Evolutionary conservation across 2,888 invertebrate species (phyloP), one percentile per base, ranked within the genome.

Genomic region (Germaria angustata): DNA sequence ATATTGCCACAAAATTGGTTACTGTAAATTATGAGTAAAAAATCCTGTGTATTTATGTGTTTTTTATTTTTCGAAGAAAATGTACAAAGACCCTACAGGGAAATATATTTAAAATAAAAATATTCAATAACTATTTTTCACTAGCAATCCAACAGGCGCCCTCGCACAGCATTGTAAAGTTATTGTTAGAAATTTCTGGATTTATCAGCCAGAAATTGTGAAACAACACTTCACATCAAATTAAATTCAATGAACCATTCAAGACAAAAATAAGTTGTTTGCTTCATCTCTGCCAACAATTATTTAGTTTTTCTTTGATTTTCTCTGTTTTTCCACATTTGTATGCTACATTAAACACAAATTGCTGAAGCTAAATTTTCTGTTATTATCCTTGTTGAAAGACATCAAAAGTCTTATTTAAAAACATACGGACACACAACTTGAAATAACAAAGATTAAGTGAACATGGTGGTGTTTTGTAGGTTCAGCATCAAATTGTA

Each of bases 311-410:
- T 61, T 59, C 22, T 5, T 41, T 53, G 36, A 0, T 22, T 57
- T 34, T 22, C 20, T 8, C 32, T 49, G 20, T 55, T 36, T 65
- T 34, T 11, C 34, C 5, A 46, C 53, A 57, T 71, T 66, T 71
- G 39, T 44, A 79, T 65, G 79, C 73, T 20, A 68, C 81, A 79
- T 81, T 79, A 81, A 46, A 39, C 73, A 55, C 53, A 59, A 79
- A 75, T 79, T 61, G 65, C 57, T 69, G 24, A 69, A 69, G 68
- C 49, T 49, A 76, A 24, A 65, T 44, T 7, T 51, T 20, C 34
- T 68, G 20, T 63, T 44, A 68, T 55, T 57, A 71, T 76, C 69
- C 41, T 53, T 57, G 75, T 39, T 49, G 41, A n/a, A 13, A 61
- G 24, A 22, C 44, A 57, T 28, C 32, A 53, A 34, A 46, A 51